phyloP scores from a whole-genome alignment of 2,888 invertebrate genomes.

The Epsilonema sp. region DNA sequence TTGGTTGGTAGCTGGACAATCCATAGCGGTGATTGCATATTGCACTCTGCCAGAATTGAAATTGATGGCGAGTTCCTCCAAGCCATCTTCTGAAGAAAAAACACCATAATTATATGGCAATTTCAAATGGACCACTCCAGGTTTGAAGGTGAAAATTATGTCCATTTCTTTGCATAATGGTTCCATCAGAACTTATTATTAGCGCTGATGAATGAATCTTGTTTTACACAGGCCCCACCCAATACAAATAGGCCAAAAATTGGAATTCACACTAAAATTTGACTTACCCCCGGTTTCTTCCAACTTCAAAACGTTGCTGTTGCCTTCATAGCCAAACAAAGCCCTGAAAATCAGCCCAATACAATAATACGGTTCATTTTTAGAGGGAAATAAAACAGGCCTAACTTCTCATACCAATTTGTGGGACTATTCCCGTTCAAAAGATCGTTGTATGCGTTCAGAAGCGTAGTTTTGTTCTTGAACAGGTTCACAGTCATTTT shows the following conservation, averaged over 20 bases:
- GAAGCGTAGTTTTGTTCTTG: conserved; percentile 14
- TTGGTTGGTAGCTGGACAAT: conserved; percentile 12
- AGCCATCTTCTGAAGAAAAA: conserved; percentile 18
- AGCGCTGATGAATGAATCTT: too few species aligned
- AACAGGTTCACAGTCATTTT: conserved; percentile 19
- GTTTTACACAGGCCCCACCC: too few species aligned
- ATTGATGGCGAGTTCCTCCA: conserved; percentile 16
- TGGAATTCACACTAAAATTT: too few species aligned
- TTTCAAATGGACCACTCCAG: too few species aligned
- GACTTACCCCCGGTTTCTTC: conserved; percentile 18
- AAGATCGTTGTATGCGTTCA: conserved; percentile 13
- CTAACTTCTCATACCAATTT: not conserved
- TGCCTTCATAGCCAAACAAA: conserved; percentile 22
- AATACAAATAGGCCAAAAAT: too few species aligned
- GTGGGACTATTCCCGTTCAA: not conserved
- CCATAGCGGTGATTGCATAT: conserved; percentile 19
- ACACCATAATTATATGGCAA: not conserved
- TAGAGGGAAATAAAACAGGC: not conserved
- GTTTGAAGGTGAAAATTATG: too few species aligned
- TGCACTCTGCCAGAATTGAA: conserved; percentile 18
- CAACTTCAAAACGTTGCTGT: conserved; percentile 18
- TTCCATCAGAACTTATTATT: too few species aligned
- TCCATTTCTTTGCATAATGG: too few species aligned
- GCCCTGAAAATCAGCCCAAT: conserved; percentile 14
- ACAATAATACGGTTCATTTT: too few species aligned